Conservation (phyloP, 2,888 invertebrate genomes). For the Fragum sueziense region DNA sequence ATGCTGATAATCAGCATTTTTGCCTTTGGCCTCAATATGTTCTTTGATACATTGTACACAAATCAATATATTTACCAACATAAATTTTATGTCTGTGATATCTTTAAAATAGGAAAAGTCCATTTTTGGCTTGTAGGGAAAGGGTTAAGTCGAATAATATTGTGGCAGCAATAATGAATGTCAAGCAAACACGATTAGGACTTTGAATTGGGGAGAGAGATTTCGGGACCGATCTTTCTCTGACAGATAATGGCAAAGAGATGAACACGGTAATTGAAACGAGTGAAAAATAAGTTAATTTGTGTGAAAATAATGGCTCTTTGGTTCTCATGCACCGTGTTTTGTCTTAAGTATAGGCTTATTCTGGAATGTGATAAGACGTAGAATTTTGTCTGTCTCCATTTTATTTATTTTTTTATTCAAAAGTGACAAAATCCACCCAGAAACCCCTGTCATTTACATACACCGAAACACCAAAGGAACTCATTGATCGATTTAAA, state of each 20-base stretch:
- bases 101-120: too few relatives aligned
- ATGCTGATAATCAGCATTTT: too few relatives aligned
- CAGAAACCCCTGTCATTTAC: too few relatives aligned
- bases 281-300: constrained; percentile 45
- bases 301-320: constrained; percentile 54
- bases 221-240: constrained; percentile 48
- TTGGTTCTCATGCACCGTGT: constrained; percentile 42
- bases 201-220: constrained; percentile 53
- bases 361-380: not conserved
- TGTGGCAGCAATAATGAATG: constrained; percentile 58
- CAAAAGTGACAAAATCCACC: too few relatives aligned
- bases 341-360: constrained; percentile 23
- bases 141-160: constrained; percentile 62
- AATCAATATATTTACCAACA: too few relatives aligned
- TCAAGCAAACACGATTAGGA: constrained; percentile 61
- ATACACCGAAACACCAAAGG: too few relatives aligned
- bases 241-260: constrained; percentile 58
- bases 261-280: constrained; percentile 50
- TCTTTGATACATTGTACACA: too few relatives aligned
- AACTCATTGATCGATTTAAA: too few relatives aligned
- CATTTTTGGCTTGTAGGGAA: too few relatives aligned
- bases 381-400: not conserved
- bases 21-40: too few relatives aligned
- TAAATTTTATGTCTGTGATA: too few relatives aligned
- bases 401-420: too few relatives aligned